These are phyloP conservation scores for Geothlypis trichas DNA, from an alignment of 2,113 vertebrate genomes.

Conservation along the genomic window DNA sequence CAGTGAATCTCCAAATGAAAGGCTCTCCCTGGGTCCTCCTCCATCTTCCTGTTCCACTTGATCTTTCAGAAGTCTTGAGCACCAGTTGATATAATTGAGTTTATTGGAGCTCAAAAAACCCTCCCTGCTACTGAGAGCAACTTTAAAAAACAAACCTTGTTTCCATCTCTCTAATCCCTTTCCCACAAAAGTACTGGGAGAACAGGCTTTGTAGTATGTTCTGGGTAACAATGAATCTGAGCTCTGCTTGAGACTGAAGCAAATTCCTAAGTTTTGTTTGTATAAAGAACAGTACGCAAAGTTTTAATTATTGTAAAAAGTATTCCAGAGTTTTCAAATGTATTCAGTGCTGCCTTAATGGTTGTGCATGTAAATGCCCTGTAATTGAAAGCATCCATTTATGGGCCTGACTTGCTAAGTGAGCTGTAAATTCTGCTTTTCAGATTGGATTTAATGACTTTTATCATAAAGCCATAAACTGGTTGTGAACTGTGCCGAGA, in stretches of 20 bases:
- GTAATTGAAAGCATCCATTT: constrained; percentile 62
- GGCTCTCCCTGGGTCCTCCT: neutral
- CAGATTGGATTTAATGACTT: constrained; percentile 70
- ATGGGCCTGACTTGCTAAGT: constrained; percentile 56
- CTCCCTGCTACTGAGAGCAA: neutral
- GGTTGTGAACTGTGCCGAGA: constrained; percentile 53
- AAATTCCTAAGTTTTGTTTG: constrained; percentile 4
- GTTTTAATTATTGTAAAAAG: constrained; percentile 33
- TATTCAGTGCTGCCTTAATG: neutral
- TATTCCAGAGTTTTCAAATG: constrained; percentile 45
- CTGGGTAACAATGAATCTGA: neutral
- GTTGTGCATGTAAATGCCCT: constrained; percentile 42
- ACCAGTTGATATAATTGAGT: constrained; percentile 45
- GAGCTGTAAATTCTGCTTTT: constrained; percentile 71
- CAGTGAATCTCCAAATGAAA: neutral
- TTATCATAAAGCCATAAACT: constrained; percentile 68
- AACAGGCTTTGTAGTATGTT: constrained; percentile 19
- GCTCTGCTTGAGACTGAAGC: neutral
- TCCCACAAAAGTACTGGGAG: neutral
- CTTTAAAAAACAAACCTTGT: constrained; percentile 13
- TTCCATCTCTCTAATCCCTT: constrained; percentile 17
- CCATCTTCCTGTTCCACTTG: neutral
- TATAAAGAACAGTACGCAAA: neutral
- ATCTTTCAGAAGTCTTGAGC: constrained; percentile 11
- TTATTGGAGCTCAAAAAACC: neutral